Evolutionary conservation across 2,797 vertebrate genomes (phyloP).

Genomic region (Loriculus beryllinus): DNA sequence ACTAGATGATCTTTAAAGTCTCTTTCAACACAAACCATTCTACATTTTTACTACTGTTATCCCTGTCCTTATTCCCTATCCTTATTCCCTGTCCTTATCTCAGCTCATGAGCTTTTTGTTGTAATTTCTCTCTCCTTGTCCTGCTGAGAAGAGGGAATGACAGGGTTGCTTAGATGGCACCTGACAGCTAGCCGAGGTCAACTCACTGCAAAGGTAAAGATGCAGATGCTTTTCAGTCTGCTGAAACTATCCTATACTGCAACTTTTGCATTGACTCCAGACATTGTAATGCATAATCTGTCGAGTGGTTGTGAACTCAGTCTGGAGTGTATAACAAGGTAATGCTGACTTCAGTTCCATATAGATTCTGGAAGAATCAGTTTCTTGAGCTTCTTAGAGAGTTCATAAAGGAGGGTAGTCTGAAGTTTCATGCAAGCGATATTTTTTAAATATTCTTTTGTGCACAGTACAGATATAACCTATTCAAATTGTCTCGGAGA

Average conservation of each 20-base stretch:
- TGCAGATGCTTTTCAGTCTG: background rate
- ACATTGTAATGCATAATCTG: background rate
- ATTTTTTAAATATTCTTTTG: background rate
- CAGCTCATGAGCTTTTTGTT: accelerated
- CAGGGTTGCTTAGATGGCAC: background rate
- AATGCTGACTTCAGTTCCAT: background rate
- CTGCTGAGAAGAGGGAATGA: background rate
- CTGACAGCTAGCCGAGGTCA: background rate
- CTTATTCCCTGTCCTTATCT: background rate
- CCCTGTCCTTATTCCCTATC: background rate
- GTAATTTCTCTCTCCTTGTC: background rate
- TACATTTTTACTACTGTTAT: background rate
- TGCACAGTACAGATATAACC: background rate
- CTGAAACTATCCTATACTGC: background rate
- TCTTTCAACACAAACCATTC: background rate
- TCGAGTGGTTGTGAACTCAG: background rate
- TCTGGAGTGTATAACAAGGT: background rate
- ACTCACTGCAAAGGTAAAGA: background rate
- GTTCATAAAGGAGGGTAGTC: background rate
- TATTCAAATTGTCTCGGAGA: background rate
- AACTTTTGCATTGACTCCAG: background rate
- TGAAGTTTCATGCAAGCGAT: background rate
- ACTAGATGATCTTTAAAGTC: background rate
- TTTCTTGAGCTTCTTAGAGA: background rate
- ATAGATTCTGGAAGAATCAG: background rate